These are phyloP conservation scores for Polietes domitor DNA, from an alignment of 2,888 invertebrate species.

Conservation along the genomic window DNA sequence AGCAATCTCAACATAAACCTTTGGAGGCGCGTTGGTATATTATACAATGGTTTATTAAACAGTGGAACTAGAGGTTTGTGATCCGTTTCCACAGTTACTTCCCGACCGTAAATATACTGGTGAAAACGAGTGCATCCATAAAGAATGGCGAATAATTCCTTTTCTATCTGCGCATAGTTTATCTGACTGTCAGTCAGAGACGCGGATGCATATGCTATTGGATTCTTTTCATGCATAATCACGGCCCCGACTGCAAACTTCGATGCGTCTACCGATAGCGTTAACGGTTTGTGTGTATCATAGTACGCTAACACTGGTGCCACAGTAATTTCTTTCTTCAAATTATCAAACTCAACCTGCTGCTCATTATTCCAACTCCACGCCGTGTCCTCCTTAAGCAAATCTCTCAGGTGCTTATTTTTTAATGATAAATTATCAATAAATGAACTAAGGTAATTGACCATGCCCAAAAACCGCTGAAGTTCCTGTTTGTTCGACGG, in stretches of 20 bases:
- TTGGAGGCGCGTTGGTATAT: slow-evolving; percentile 26
- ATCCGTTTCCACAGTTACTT: slow-evolving; percentile 44
- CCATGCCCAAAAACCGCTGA: slow-evolving; percentile 64
- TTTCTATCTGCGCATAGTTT: slow-evolving; percentile 66
- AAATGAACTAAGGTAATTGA: slow-evolving; percentile 57
- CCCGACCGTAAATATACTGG: slow-evolving; percentile 60
- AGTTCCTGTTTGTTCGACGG: slow-evolving; percentile 58
- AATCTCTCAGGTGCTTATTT: too few species aligned
- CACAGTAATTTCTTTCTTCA: too few species aligned
- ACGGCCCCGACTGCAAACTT: slow-evolving; percentile 58
- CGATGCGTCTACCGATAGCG: slow-evolving; percentile 52
- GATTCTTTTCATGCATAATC: slow-evolving; percentile 50
- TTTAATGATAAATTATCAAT: slow-evolving; percentile 36
- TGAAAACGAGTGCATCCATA: slow-evolving; percentile 62
- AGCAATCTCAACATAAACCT: not conserved
- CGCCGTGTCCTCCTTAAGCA: too few species aligned
- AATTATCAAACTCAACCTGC: too few species aligned
- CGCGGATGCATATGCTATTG: slow-evolving; percentile 55
- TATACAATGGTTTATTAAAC: slow-evolving; percentile 22
- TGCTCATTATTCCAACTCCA: too few species aligned
- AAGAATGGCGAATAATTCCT: slow-evolving; percentile 62
- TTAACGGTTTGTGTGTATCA: too few species aligned
- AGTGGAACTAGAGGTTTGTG: slow-evolving; percentile 22
- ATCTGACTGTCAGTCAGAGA: slow-evolving; percentile 48
- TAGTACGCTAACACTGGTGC: too few species aligned